Base-by-base conservation (phyloP, 1,140 invertebrate species). In the Plodia interpunctella region DNA sequence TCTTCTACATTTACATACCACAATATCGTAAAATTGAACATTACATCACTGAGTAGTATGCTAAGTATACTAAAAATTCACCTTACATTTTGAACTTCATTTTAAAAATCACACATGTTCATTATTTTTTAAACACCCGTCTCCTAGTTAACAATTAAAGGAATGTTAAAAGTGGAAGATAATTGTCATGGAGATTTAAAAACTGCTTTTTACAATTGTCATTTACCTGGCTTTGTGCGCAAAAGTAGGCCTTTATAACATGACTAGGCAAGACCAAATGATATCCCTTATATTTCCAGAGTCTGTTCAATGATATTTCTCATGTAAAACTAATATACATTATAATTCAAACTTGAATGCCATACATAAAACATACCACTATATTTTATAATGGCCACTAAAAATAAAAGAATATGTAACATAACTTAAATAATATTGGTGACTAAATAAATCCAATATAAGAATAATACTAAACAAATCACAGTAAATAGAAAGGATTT, bases 221-320 rank as follows among this genome's bases (percentile, higher is more conserved):
- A 20, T 13, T 20, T 51, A 20, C 20, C 49, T 20, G 18, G 1
- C 6, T 21, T 51, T 51, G 49, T 51, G 49, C 18, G 49, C 19
- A 51, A 51, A 51, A 21, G 9, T 85, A 87, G 82, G 84, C 82
- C 82, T 85, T 68, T 70, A 72, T 76, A 81, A 72, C 73, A 82
- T 87, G 84, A 87, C 84, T 87, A 87, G 84, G 71, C 67, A 84
- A 85, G 80, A 83, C 82, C 84, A 79, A 84, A 76, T 1, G 15
- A 44, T 32, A 44, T 44, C 13, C n/a, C 15, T 15, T 44, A 15
- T 35, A 44, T 15, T 44, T 44, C 13, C 8, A n/a, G 38, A 17
- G 30, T 32, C 10, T 44, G 38, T 44, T 44, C 13, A 44, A 44
- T 15, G 15, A 44, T 44, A 44, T 15, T 44, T 44, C 15, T 44